These are phyloP conservation scores for Laupala kohalensis DNA, from an alignment of 1,140 invertebrate genomes.

Conservation along the genomic window DNA sequence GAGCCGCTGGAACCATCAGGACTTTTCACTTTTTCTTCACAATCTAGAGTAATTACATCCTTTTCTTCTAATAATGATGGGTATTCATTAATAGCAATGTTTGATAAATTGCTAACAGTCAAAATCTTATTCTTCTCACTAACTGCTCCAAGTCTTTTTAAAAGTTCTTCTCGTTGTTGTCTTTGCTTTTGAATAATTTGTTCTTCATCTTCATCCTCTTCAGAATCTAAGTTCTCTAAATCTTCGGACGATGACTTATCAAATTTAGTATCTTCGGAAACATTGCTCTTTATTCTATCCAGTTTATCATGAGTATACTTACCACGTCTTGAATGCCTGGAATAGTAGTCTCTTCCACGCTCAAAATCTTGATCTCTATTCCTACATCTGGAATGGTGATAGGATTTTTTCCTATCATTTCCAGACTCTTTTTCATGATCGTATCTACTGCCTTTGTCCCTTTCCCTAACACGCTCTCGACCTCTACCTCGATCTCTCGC, in stretches of 20 bases:
- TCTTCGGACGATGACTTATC: conserved; percentile 43
- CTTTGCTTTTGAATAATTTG: conserved; percentile 81
- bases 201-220: conserved; percentile 88
- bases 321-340: neutral
- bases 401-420: conserved; percentile 23
- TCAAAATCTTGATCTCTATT: too few relatives aligned
- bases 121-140: conserved; percentile 45
- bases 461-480: conserved; percentile 29
- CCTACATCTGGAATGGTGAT: conserved; percentile 20
- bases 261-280: conserved; percentile 65
- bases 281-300: conserved; percentile 64
- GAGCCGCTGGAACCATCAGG: too few relatives aligned
- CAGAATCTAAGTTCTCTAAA: conserved; percentile 54
- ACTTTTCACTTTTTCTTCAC: conserved; percentile 25
- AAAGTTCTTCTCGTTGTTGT: conserved; percentile 75
- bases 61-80: conserved; percentile 15
- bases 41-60: neutral
- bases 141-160: conserved; percentile 52
- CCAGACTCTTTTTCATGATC: conserved; percentile 15
- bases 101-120: conserved; percentile 18
- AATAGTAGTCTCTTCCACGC: neutral
- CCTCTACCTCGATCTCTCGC: conserved; percentile 15
- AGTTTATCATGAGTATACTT: conserved; percentile 29
- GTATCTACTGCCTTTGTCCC: conserved; percentile 28
- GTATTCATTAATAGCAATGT: conserved; percentile 15